phyloP scores from a whole-genome alignment of 2,113 vertebrate species.

The Psettodes erumei region DNA sequence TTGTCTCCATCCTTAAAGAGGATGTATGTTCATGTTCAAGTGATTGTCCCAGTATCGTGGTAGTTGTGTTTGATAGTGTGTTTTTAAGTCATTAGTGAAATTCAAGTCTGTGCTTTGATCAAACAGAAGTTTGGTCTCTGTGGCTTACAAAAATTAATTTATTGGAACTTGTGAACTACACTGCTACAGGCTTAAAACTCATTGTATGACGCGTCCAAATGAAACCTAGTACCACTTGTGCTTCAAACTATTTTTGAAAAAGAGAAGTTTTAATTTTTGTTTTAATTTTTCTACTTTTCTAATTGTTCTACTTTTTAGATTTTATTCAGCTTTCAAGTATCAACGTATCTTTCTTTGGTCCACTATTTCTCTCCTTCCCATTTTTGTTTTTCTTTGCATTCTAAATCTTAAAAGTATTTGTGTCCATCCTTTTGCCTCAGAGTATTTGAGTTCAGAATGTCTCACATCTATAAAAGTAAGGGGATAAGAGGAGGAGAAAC shows the following conservation, averaged over 20 bases:
- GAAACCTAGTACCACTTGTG: not conserved
- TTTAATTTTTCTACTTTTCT: no score
- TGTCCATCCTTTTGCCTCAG: constrained; percentile 29
- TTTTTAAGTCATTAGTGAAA: not conserved
- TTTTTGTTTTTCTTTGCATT: constrained; percentile 44
- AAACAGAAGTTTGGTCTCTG: not conserved
- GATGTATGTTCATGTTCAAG: not conserved
- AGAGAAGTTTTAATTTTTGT: not conserved
- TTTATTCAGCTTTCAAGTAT: constrained; percentile 10
- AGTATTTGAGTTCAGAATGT: constrained; percentile 58
- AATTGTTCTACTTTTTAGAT: not conserved
- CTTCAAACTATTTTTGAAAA: not conserved
- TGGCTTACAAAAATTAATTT: not conserved
- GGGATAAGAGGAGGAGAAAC: constrained; percentile 70
- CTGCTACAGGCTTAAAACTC: not conserved
- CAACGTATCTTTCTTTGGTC: not conserved
- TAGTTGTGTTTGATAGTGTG: not conserved
- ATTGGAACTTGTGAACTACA: not conserved
- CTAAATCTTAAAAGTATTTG: constrained; percentile 31
- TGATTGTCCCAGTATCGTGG: not conserved
- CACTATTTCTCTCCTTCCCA: constrained; percentile 8
- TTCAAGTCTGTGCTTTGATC: not conserved
- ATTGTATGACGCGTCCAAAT: not conserved
- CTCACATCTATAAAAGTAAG: constrained; percentile 61
- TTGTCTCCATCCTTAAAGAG: no score